Evolutionary conservation across 1,140 invertebrate genomes (phyloP), one percentile per base, ranked within the genome.

Genomic region (Cecropterus lyciades): DNA sequence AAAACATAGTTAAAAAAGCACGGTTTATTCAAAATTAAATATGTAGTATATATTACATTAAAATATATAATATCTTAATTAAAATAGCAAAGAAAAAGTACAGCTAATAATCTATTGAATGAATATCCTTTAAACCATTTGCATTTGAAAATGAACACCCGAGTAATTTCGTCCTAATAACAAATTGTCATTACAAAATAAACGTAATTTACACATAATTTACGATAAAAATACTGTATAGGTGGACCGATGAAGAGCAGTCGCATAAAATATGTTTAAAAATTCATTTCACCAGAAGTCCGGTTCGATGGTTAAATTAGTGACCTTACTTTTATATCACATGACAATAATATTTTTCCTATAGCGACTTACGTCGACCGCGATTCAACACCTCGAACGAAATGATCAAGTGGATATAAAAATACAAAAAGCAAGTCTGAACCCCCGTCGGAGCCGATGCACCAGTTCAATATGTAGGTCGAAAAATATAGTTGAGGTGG

Each of bases 1-100:
- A n/a, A n/a, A n/a, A n/a, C n/a, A 55, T 24, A 83, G 75, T 33
- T 82, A 89, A 82, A 91, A 91, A 91, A 91, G 87, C 87, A 87
- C 80, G 87, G 81, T 89, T 91, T 91, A 91, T 89, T 91, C 84
- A 91, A 91, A 60, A 91, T 91, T 91, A 91, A 89, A 91, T 91
- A 82, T 78, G 74, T 80, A 88, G 80, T 84, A 89, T 91, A 91
- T 91, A 89, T 91, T 91, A 91, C 89, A 91, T 87, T 91, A 90
- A 89, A 91, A 90, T 89, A 91, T 87, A 89, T 51, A 51, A 60
- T 89, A 85, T 85, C 85, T 88, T 88, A 89, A 89, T 89, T 87
- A 89, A 89, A 84, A 83, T 91, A 87, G 87, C 85, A 85, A 88
- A 88, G 85, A 79, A 77, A 91, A 87, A 84, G 72, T 89, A 89